Evolutionary conservation across 2,113 vertebrate genomes (phyloP), one percentile per base, ranked within the genome.

Genomic region (Macquaria australasica): DNA sequence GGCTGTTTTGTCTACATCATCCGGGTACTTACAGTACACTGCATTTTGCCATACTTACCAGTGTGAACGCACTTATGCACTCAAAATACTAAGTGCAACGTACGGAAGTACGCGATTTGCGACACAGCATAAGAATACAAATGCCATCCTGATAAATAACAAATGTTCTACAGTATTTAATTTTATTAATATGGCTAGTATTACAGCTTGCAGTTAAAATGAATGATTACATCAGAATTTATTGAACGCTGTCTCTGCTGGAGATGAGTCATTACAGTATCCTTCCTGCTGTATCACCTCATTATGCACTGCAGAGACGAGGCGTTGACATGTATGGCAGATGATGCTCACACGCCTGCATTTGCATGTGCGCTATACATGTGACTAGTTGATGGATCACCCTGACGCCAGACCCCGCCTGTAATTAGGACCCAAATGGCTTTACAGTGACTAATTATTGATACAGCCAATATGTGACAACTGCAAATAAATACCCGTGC

Each of bases 401-500:
- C 23, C 50, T 25, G 18, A 45, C 43, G n/a, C 39, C n/a, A 69
- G 84, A 89, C 72, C 66, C 77, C 18, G 45, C 88, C 77, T 20
- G 34, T 90, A 92, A 93, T 93, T 92, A 93, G 90, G 87, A 85
- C 83, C 87, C 89, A 73, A 92, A 91, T 87, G 89, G 79, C 84
- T 93, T 92, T 88, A 83, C 90, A 83, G 82, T 81, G 67, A 88
- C 89, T 91, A 92, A 93, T 88, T 92, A 93, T 88, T 91, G 88
- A 94, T 89, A 91, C 80, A 79, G 88, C 83, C 85, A 55, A 91
- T 82, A 91, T 89, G 87, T 83, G 91, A 89, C 75, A 80, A 86
- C 75, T 82, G 81, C 85, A 92, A 87, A 92, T 92, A 93, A 92
- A 94, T 90, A 86, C 70, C 9, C 69, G 72, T 0, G 79, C 73